phyloP scores from a whole-genome alignment of 2,888 invertebrate species.

The Pachydiplax longipennis region DNA sequence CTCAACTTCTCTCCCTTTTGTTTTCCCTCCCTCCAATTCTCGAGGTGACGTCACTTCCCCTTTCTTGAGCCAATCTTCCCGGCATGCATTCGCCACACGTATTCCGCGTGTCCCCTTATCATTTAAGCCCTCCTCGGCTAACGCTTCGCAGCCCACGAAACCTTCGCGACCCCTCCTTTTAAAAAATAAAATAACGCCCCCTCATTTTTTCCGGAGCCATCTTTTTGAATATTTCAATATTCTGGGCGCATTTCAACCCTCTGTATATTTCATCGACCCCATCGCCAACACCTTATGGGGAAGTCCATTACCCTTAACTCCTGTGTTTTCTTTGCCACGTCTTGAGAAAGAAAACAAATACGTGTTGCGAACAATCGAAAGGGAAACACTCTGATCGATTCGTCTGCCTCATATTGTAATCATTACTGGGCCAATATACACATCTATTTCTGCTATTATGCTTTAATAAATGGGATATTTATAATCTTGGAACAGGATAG shows the following conservation, averaged over 20 bases:
- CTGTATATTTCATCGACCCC: slow-evolving; percentile 24
- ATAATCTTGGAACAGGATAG: too few relatives aligned
- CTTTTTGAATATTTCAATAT: slow-evolving; percentile 30
- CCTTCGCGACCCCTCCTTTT: background rate
- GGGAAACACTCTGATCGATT: background rate
- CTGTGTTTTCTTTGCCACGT: background rate
- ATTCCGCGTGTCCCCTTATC: background rate
- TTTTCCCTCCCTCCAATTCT: background rate
- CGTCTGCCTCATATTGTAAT: background rate
- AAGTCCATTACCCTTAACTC: background rate
- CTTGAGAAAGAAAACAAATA: background rate
- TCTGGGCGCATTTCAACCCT: slow-evolving; percentile 20
- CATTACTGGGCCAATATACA: too few relatives aligned
- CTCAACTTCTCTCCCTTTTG: background rate
- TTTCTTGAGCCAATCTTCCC: background rate
- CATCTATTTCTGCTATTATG: too few relatives aligned
- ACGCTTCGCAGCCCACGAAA: background rate
- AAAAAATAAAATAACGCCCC: too few relatives aligned
- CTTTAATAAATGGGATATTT: too few relatives aligned
- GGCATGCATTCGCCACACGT: background rate
- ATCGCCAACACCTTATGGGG: background rate
- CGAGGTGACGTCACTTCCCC: background rate
- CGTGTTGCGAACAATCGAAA: background rate
- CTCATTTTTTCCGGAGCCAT: background rate
- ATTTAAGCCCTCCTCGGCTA: background rate